Evolutionary conservation across 2,113 vertebrate genomes (phyloP).

Genomic region (Sapajus apella): DNA sequence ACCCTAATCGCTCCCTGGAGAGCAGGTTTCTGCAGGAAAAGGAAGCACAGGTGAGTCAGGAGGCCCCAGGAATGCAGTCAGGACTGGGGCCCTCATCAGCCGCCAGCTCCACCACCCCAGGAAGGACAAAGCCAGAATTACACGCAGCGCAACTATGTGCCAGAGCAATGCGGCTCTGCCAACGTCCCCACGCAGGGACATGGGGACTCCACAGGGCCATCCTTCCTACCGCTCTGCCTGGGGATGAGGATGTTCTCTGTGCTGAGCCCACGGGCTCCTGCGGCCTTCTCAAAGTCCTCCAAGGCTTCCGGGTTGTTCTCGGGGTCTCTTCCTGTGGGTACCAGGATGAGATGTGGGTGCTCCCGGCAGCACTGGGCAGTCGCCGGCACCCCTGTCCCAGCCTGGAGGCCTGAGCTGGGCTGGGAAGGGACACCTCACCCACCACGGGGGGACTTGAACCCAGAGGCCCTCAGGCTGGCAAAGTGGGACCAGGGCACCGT

Average conservation of each 20-base stretch:
- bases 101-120: background rate
- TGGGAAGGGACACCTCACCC: accelerated
- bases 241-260: background rate
- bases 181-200: accelerated
- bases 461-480: background rate
- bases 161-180: accelerated
- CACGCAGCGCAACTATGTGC: accelerated
- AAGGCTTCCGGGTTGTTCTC: background rate
- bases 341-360: background rate
- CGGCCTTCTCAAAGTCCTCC: background rate
- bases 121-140: background rate
- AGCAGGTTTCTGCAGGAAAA: constrained; percentile 3
- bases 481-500: background rate
- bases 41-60: background rate
- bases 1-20: background rate
- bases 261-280: accelerated
- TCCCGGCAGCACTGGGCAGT: accelerated
- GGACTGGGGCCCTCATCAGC: background rate
- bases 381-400: accelerated
- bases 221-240: background rate
- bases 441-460: background rate
- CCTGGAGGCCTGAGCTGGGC: background rate
- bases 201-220: accelerated
- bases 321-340: background rate
- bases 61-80: accelerated